These are phyloP conservation scores for Entomyzon cyanotis DNA, from an alignment of 2,113 vertebrate genomes.

Conservation along the genomic window DNA sequence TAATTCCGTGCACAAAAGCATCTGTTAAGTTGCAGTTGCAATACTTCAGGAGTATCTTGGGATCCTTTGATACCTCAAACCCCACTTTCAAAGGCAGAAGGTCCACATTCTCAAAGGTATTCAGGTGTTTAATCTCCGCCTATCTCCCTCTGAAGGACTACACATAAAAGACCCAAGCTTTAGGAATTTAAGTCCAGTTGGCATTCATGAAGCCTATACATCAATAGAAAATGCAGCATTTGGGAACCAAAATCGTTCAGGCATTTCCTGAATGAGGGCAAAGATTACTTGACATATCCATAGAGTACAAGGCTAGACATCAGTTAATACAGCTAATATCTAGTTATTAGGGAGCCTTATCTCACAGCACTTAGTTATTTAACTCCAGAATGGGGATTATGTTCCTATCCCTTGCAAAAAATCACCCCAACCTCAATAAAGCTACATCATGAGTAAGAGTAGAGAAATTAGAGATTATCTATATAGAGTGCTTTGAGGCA, in stretches of 20 bases:
- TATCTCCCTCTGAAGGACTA: not conserved
- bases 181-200: not conserved
- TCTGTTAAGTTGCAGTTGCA: not conserved
- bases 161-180: not conserved
- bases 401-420: not conserved
- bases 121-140: not conserved
- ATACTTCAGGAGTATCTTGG: not conserved
- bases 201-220: not conserved
- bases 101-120: not conserved
- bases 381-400: not conserved
- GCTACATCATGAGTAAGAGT: not conserved
- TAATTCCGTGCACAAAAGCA: not conserved
- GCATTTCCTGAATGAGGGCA: not conserved
- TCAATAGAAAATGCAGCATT: not conserved
- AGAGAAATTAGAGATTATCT: not conserved
- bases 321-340: not conserved
- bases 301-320: not conserved
- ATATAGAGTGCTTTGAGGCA: not conserved
- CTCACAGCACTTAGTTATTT: not conserved
- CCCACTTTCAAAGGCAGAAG: not conserved
- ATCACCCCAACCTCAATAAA: not conserved
- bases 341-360: not conserved
- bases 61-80: not conserved
- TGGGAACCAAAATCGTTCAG: not conserved
- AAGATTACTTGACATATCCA: not conserved